Evolutionary conservation across 2,888 invertebrate genomes (phyloP).

Genomic region (Gandaritis pyraliata): DNA sequence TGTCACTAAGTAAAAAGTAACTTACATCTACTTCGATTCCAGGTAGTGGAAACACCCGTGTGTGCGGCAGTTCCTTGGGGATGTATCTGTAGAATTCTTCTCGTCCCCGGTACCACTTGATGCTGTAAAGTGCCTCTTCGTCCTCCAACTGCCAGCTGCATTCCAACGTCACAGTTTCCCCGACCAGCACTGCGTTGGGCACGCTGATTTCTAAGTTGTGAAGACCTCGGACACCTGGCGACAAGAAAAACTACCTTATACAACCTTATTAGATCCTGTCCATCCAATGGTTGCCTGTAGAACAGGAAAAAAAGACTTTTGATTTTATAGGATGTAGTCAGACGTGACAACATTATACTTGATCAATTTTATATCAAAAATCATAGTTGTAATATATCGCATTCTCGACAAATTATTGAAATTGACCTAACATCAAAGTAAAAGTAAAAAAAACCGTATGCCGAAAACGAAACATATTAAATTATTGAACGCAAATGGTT

Average conservation of each 20-base stretch:
- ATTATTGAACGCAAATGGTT: neutral
- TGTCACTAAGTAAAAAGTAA: too few species aligned
- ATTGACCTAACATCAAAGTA: too few species aligned
- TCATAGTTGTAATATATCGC: too few species aligned
- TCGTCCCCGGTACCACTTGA: constrained; percentile 92
- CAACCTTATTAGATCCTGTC: too few species aligned
- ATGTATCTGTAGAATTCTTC: constrained; percentile 92
- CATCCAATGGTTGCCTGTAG: too few species aligned
- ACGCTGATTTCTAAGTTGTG: constrained; percentile 89
- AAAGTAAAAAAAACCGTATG: too few species aligned
- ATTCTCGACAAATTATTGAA: too few species aligned
- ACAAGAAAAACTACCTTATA: constrained; percentile 28
- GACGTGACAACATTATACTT: too few species aligned
- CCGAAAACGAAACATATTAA: neutral
- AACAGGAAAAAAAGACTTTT: too few species aligned
- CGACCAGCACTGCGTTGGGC: constrained; percentile 88
- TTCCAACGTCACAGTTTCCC: constrained; percentile 89
- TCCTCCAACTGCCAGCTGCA: constrained; percentile 91
- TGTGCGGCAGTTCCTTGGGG: constrained; percentile 91
- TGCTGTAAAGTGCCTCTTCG: constrained; percentile 89
- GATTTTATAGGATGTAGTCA: too few species aligned
- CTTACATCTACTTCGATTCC: constrained; percentile 90
- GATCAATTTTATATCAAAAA: too few species aligned
- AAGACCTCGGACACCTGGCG: constrained; percentile 84
- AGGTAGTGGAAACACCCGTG: constrained; percentile 88